A percentile compares a stretch with the other conserved stretches of the same genome.
Evolutionary conservation across 30 jellyfish, hydroid and myxozoan species (phyloP).

Genomic region (Chironex yamaguchii): DNA sequence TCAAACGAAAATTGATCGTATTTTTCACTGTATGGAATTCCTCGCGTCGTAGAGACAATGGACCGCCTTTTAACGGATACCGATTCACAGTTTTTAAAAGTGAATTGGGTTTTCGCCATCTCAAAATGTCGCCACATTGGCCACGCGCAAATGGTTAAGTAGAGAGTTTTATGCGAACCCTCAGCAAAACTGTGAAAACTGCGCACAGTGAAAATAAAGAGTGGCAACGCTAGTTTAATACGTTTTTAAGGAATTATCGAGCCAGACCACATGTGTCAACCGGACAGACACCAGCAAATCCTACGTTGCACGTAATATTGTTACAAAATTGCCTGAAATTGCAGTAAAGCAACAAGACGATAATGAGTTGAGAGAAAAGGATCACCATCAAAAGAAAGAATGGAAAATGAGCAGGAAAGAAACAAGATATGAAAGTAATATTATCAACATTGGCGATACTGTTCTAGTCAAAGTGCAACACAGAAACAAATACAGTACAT

Average conservation of each 20-base stretch:
- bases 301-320: neutral
- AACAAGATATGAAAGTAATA: conserved; percentile 9
- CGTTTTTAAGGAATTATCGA: conserved; percentile 53
- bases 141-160: conserved; percentile 60
- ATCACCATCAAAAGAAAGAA: conserved; percentile 5
- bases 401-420: neutral
- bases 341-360: conserved; percentile 21
- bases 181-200: conserved; percentile 36
- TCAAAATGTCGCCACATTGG: conserved; percentile 15
- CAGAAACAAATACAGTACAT: conserved; percentile 11
- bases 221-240: conserved; percentile 57
- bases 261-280: conserved; percentile 56
- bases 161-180: conserved; percentile 30
- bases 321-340: conserved; percentile 28
- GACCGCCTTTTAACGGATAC: too few relatives aligned
- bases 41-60: conserved; percentile 31
- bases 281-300: conserved; percentile 36
- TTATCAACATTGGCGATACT: too few relatives aligned
- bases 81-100: neutral
- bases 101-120: conserved; percentile 13
- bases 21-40: conserved; percentile 25
- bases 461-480: conserved; percentile 28
- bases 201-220: conserved; percentile 52
- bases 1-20: conserved; percentile 8
- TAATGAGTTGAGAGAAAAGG: conserved; percentile 30